Evolutionary conservation across 2,113 vertebrate genomes (phyloP), one percentile per base, ranked within the genome.

Genomic region (Oreocharis arfaki): DNA sequence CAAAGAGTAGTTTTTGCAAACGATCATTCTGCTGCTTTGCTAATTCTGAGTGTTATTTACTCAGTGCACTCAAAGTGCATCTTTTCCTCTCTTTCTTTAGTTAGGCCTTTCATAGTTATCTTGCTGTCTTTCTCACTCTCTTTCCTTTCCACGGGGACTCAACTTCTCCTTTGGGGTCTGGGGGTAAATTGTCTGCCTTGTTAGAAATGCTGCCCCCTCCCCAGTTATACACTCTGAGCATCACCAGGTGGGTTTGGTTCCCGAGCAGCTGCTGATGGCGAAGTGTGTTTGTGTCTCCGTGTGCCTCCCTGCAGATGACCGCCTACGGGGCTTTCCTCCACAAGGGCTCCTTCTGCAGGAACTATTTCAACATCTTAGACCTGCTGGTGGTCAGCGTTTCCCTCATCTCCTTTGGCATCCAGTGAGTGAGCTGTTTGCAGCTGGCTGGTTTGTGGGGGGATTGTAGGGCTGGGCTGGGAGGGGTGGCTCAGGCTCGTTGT

Each of bases 341-440:
- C 95, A 99, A 99, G 97, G 99, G 99, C 90, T 99, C 99, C 85
- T 99, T 99, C 97, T 99, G 99, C 98, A 98, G 99, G 84, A 99
- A 99, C 97, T 99, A 99, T 95, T 99, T 99, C 98, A 99, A 99
- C 98, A 99, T 99, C 96, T 86, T 99, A 93, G 99, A 99, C 97
- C 98, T 99, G 97, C 98, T 99, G 96, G 99, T 99, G 96, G 99
- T 99, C 98, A 99, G 99, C 81, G 99, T 99, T 92, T 99, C 99
- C 41, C 99, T 99, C 98, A 99, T 99, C 98, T 99, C 99, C 84
- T 99, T 99, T 88, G 99, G 99, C 92, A 99, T 99, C 97, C 99
- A 99, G 99, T 99, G 97, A 99, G 99, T 99, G 95, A 81, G 42
- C 41, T 67, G 2, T 95, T 82, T 89, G 67, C n/a, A 57, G 27